Conservation (phyloP, 2,797 vertebrate species). For the Dipus sagitta region DNA sequence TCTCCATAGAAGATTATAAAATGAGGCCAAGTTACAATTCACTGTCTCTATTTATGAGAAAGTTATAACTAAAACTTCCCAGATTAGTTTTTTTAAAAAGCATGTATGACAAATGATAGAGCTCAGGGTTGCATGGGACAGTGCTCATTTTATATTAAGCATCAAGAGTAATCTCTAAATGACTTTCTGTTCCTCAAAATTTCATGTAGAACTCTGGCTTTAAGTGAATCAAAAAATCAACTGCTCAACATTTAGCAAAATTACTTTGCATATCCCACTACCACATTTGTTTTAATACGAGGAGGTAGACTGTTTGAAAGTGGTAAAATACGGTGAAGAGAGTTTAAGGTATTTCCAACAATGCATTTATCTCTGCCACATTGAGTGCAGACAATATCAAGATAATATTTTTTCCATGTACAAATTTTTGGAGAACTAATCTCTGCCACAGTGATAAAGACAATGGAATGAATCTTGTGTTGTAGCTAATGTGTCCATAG, state of each 20-base stretch:
- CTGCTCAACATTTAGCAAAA: background rate
- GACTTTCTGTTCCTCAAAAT: background rate
- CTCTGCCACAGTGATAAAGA: background rate
- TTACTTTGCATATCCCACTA: background rate
- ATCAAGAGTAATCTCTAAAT: background rate
- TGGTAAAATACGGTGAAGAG: background rate
- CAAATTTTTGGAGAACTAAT: conserved; percentile 23
- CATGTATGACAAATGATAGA: background rate
- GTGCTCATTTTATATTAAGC: background rate
- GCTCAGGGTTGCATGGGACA: background rate
- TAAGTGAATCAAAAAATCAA: background rate
- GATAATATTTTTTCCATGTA: background rate
- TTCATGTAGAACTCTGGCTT: background rate
- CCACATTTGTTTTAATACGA: background rate
- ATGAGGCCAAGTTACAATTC: background rate
- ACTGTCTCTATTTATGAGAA: conserved; percentile 17
- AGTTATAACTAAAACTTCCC: background rate
- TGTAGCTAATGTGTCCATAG: background rate
- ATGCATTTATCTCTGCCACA: background rate
- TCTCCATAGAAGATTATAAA: background rate
- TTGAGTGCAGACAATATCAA: background rate
- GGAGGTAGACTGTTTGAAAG: background rate
- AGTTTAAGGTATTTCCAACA: background rate
- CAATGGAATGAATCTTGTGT: background rate
- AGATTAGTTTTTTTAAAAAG: background rate